Base-by-base conservation (phyloP, 2,797 vertebrate genomes). In the Eleutherodactylus coqui region DNA sequence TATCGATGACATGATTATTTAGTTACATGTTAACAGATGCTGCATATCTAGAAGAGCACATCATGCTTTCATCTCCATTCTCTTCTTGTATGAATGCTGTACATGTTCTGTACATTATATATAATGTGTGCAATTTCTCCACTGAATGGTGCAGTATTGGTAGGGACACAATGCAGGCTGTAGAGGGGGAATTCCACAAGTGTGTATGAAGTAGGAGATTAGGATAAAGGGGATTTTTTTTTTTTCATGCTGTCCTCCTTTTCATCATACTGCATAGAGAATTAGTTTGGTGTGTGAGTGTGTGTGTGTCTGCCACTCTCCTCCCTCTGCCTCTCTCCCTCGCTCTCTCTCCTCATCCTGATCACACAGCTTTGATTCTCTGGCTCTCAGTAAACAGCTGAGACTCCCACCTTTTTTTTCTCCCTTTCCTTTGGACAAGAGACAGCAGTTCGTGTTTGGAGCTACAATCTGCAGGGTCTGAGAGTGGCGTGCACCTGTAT, bases 401-500 rank as follows among this genome's bases (percentile, higher is more conserved):
- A 85, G 81, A 64, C 75, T 75, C 41, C 47, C 75, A 69, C 82
- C 76, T 58, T 58, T 78, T 78, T 58, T 76, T 87, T 83, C 60
- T 34, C 9, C 0, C 27, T 4, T 82, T 82, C n/a, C 87, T 89
- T 86, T 86, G 89, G 89, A 89, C 90, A 89, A 86, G 91, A 91
- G 90, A 90, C 76, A 89, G 89, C 91, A 84, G 88, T 62, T 81
- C 49, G 76, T 62, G 83, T 84, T 80, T 90, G 89, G 87, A 86
- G 92, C 88, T 43, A 90, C 83, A 34, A 87, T 80, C 86, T 75
- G 51, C 67, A 49, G 81, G 75, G 53, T 83, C 10, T 87, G 87
- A 92, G 88, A 84, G 89, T 76, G 90, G 45, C 87, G 75, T 91
- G 75, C 88, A 90, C 90, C 90, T 89, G 90, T 91, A 90, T 75